phyloP scores from a whole-genome alignment of 2,797 vertebrate species.

The Tympanoctomys barrerae region DNA sequence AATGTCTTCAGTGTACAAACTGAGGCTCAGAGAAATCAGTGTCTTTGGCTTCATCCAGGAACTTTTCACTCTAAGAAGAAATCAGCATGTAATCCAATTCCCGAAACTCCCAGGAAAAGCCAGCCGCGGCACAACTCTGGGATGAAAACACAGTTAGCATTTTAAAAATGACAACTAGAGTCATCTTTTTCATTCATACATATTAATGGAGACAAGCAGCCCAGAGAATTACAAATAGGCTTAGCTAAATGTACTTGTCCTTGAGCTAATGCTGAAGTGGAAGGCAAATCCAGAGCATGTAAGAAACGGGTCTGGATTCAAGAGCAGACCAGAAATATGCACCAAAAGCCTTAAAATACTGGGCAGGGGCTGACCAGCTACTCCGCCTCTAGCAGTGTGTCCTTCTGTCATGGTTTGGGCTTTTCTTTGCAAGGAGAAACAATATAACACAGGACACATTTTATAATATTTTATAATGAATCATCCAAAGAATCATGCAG shows the following conservation, averaged over 20 bases:
- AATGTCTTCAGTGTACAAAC: slow-evolving; percentile 23
- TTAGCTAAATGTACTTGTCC: slow-evolving; percentile 33
- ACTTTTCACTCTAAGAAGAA: slow-evolving; percentile 11
- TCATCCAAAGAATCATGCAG: no score
- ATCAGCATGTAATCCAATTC: neutral
- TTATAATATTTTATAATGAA: no score
- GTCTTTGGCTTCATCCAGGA: slow-evolving; percentile 5
- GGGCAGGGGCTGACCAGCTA: neutral
- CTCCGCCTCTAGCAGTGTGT: neutral
- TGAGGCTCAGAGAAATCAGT: slow-evolving; percentile 7
- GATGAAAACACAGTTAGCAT: neutral
- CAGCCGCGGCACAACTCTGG: neutral
- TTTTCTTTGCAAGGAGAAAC: no score
- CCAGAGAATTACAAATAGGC: slow-evolving; percentile 35
- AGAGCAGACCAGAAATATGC: neutral
- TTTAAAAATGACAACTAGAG: slow-evolving; percentile 38
- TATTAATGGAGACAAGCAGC: slow-evolving; percentile 47
- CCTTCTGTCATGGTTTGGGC: neutral
- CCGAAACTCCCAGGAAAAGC: neutral
- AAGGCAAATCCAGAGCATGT: neutral
- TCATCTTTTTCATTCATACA: neutral
- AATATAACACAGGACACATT: no score
- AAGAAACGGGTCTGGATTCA: slow-evolving; percentile 14
- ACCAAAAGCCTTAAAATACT: neutral
- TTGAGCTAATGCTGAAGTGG: slow-evolving; percentile 19